Evolutionary conservation across 2,888 invertebrate species (phyloP).

Genomic region (Acleris cristana): DNA sequence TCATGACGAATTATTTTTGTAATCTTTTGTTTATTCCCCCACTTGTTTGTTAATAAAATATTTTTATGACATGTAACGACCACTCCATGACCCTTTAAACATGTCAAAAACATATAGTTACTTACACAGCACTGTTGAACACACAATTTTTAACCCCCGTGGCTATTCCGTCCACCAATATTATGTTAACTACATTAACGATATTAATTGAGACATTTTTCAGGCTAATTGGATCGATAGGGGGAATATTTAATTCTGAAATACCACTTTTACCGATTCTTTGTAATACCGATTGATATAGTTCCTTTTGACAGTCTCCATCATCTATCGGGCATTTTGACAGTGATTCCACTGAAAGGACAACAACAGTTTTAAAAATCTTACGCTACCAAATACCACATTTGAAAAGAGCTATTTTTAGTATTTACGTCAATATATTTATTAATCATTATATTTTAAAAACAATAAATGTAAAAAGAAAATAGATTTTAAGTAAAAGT

Average conservation of each 20-base stretch:
- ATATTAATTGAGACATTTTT: slow-evolving; percentile 27
- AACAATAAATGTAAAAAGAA: too few species aligned
- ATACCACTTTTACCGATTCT: slow-evolving; percentile 31
- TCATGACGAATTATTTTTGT: too few species aligned
- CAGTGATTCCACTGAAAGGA: slow-evolving; percentile 35
- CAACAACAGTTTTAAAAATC: too few species aligned
- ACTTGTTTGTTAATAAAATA: too few species aligned
- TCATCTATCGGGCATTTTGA: slow-evolving; percentile 35
- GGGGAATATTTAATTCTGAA: slow-evolving; percentile 34
- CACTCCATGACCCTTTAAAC: not conserved
- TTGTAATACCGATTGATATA: slow-evolving; percentile 31
- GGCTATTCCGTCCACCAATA: slow-evolving; percentile 34
- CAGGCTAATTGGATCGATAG: slow-evolving; percentile 37
- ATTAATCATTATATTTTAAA: too few species aligned
- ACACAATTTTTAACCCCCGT: slow-evolving; percentile 37
- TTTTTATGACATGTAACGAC: too few species aligned
- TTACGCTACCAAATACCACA: too few species aligned
- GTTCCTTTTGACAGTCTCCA: slow-evolving; percentile 30
- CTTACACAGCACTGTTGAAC: slow-evolving; percentile 36
- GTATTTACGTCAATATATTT: too few species aligned
- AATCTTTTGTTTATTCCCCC: too few species aligned
- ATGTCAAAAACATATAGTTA: not conserved
- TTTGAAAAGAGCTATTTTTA: not conserved
- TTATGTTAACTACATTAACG: slow-evolving; percentile 18
- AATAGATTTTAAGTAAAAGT: too few species aligned